Evolutionary conservation across 1,140 invertebrate genomes (phyloP), one percentile per base, ranked within the genome.

Genomic region (Trachymyrmex septentrionalis): DNA sequence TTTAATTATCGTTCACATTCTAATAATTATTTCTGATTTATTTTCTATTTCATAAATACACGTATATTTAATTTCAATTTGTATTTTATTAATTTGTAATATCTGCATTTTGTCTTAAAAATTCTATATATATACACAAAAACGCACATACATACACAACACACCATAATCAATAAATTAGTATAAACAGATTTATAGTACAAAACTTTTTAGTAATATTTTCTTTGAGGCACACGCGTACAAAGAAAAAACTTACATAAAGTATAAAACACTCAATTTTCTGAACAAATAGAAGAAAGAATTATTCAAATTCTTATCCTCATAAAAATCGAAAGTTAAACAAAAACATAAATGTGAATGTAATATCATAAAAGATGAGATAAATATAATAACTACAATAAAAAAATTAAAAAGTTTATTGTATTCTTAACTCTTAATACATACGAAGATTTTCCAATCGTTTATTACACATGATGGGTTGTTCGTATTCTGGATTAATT

Each of bases 191-290:
- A 21, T 14, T 84, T 44, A 78, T 38, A 27, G 34, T 44, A 38
- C 19, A n/a, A 66, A 57, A 66, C 44, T 21, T 0, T 69, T 71
- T 78, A 19, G 10, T 24, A 69, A 48, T 71, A 81, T 48, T 21
- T 73, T 88, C 88, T 90, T 90, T 90, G 88, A 90, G 86, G 89
- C 88, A 90, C 89, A 90, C 53, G 34, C 72, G 48, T 86, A 87
- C 89, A 88, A 80, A 12, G 59, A 3, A 44, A 21, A 64, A 73
- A n/a, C 12, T 16, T 34, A 75, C 30, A 50, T 34, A 19, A 76
- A 85, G 50, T n/a, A 2, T 59, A 84, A 27, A 84, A n/a, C 30
- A 86, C 5, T 67, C 30, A 38, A 19, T 63, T 80, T 14, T 16
- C 5, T 27, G 50, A 50, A 50, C 16, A 66, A 27, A 75, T 16